Evolutionary conservation across 2,113 vertebrate species (phyloP).

Genomic region (Pithys albifrons): DNA sequence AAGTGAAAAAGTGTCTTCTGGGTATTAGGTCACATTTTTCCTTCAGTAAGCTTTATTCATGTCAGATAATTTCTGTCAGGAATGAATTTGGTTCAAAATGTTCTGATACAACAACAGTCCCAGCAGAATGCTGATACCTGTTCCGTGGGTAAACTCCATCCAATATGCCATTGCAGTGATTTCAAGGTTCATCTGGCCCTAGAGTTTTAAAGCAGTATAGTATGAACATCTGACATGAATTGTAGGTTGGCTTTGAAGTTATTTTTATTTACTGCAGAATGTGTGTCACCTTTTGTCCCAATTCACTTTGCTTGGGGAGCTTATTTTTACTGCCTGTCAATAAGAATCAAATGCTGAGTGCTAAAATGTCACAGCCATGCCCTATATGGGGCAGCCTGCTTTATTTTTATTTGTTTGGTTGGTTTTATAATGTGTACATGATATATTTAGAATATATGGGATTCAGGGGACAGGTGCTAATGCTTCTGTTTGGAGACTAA

Average conservation of each 20-base stretch:
- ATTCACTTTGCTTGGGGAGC: not conserved
- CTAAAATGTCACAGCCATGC: not conserved
- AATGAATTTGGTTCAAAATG: not conserved
- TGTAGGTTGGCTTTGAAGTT: not conserved
- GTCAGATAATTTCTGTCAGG: not conserved
- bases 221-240: not conserved
- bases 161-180: not conserved
- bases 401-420: not conserved
- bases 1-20: not conserved
- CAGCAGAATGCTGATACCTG: not conserved
- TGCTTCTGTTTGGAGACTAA: not conserved
- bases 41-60: not conserved
- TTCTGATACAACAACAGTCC: not conserved
- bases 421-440: not conserved
- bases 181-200: not conserved
- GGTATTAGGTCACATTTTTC: not conserved
- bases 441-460: not conserved
- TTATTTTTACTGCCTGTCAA: not conserved
- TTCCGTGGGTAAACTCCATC: not conserved
- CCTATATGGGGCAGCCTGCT: not conserved
- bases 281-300: not conserved
- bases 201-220: not conserved
- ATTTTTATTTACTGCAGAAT: slow-evolving; percentile 5
- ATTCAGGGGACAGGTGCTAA: not conserved
- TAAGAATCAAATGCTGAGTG: not conserved